These are phyloP conservation scores for Phyto melanocephala DNA, from an alignment of 2,888 invertebrate genomes.

Conservation along the genomic window DNA sequence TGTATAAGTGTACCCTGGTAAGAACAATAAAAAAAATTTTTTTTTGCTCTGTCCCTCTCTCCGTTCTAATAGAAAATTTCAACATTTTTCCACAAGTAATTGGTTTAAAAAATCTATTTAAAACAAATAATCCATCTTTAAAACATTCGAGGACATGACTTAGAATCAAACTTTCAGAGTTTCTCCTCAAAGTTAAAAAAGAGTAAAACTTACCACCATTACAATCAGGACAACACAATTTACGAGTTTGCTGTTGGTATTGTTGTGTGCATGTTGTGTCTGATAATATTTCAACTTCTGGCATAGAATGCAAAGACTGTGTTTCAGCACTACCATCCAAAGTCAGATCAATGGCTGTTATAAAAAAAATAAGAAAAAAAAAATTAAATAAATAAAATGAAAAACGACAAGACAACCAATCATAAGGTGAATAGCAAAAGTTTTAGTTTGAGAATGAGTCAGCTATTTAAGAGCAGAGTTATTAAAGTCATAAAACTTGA, in stretches of 20 bases:
- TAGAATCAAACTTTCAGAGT: no score
- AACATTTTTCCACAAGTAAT: no score
- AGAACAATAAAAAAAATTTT: no score
- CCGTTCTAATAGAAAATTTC: no score
- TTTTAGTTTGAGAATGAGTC: no score
- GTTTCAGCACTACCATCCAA: slow-evolving; percentile 60
- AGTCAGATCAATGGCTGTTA: slow-evolving; percentile 67
- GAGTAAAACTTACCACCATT: slow-evolving; percentile 71
- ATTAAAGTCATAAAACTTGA: background rate
- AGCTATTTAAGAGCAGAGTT: background rate
- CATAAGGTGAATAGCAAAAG: no score
- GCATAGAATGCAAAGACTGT: slow-evolving; percentile 14
- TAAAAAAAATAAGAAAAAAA: slow-evolving; percentile 31
- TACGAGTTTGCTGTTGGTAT: slow-evolving; percentile 65
- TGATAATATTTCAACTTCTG: slow-evolving; percentile 42
- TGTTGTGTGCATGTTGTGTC: slow-evolving; percentile 30
- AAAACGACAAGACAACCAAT: background rate
- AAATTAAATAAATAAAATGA: background rate
- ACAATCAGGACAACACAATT: slow-evolving; percentile 75
- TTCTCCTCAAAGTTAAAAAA: background rate
- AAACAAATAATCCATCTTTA: no score
- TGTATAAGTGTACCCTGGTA: no score
- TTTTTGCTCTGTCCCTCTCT: no score
- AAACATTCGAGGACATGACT: no score
- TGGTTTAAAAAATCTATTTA: no score